Conservation (phyloP, 92 coral and sea anemone genomes). For the Micromussa lordhowensis region DNA sequence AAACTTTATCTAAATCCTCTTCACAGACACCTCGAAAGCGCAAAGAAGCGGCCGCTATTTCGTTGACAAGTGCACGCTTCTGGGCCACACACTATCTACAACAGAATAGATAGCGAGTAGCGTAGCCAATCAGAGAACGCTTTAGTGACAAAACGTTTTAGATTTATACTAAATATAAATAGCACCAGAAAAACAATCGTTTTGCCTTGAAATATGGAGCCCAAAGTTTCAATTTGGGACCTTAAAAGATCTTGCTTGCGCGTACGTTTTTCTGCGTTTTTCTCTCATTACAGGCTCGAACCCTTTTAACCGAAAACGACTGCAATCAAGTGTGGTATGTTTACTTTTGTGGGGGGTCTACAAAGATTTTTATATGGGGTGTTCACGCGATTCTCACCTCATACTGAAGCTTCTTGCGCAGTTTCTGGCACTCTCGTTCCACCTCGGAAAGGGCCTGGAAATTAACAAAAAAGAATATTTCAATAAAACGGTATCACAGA, state of each 20-base stretch:
- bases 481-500: not conserved
- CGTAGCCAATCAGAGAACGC: too few relatives aligned
- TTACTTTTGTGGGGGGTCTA: too few relatives aligned
- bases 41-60: too few relatives aligned
- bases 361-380: too few relatives aligned
- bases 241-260: not conserved
- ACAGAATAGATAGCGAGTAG: too few relatives aligned
- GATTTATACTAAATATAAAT: too few relatives aligned
- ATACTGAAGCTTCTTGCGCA: conserved; percentile 83
- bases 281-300: not conserved
- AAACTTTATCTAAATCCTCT: too few relatives aligned
- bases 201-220: not conserved
- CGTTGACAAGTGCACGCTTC: too few relatives aligned
- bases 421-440: conserved; percentile 87
- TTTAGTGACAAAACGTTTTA: too few relatives aligned
- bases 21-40: too few relatives aligned
- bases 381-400: conserved; percentile 72
- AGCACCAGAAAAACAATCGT: not conserved
- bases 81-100: too few relatives aligned
- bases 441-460: conserved; percentile 90
- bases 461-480: not conserved
- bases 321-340: not conserved
- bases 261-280: not conserved
- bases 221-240: not conserved
- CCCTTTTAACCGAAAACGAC: too few relatives aligned